phyloP scores from a whole-genome alignment of 2,113 vertebrate genomes.

The Syngnathus floridae region DNA sequence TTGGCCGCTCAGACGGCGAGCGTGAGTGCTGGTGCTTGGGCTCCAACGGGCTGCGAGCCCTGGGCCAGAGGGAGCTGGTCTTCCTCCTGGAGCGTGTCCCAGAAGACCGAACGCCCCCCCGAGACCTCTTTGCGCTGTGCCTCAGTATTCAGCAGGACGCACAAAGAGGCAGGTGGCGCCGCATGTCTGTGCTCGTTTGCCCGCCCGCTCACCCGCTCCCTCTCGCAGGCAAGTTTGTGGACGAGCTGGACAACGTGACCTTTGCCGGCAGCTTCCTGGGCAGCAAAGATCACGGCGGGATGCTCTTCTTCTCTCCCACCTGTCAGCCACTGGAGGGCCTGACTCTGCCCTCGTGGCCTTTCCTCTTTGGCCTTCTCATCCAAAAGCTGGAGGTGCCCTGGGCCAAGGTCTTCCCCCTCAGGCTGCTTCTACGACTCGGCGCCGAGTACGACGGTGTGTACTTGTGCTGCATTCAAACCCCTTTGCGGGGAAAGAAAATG shows the following conservation, averaged over 20 bases:
- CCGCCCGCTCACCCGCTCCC: neutral
- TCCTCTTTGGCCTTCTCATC: slow-evolving; percentile 85
- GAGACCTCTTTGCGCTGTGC: slow-evolving; percentile 83
- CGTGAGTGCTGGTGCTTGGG: slow-evolving; percentile 89
- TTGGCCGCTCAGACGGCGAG: slow-evolving; percentile 68
- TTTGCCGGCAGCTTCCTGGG: slow-evolving; percentile 84
- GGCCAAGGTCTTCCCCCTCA: slow-evolving; percentile 92
- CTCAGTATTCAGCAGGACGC: slow-evolving; percentile 87
- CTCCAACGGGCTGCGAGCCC: slow-evolving; percentile 84
- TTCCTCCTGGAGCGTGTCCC: slow-evolving; percentile 81
- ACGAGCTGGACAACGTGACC: slow-evolving; percentile 83
- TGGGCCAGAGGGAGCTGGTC: slow-evolving; percentile 89
- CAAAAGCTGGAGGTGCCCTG: slow-evolving; percentile 92
- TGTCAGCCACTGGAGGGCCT: slow-evolving; percentile 80
- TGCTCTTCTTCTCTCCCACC: slow-evolving; percentile 84
- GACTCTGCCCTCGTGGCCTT: slow-evolving; percentile 76
- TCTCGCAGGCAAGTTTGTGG: slow-evolving; percentile 80
- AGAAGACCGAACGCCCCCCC: slow-evolving; percentile 80
- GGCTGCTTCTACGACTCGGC: slow-evolving; percentile 85
- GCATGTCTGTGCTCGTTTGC: too few relatives aligned
- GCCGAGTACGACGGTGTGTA: slow-evolving; percentile 78
- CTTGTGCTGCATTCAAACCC: too few relatives aligned
- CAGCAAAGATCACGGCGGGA: slow-evolving; percentile 86
- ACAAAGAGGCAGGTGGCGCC: slow-evolving; percentile 74
- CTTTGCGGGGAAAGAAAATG: too few relatives aligned